phyloP scores from a whole-genome alignment of 1,140 invertebrate species.

The Nasonia vitripennis region DNA sequence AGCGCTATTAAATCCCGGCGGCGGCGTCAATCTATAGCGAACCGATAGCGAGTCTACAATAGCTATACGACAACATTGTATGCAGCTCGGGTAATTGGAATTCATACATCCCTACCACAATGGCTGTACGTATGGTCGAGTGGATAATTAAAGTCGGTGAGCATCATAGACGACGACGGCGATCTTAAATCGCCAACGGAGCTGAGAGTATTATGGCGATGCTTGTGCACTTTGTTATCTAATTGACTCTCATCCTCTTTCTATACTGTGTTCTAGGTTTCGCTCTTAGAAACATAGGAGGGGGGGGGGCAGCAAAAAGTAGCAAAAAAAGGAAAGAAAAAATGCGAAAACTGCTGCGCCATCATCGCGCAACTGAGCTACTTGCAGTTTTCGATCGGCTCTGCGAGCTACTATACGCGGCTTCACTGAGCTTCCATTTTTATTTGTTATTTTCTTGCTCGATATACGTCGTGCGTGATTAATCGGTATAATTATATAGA shows the following conservation, averaged over 20 bases:
- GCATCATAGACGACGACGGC: background rate
- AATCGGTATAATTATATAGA: no score
- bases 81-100: no score
- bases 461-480: no score
- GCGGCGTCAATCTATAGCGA: background rate
- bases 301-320: conserved; percentile 40
- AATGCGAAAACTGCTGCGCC: conserved; percentile 23
- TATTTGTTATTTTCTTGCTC: background rate
- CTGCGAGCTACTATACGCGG: background rate
- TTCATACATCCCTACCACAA: background rate
- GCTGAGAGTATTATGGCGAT: no score
- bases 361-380: conserved; percentile 23
- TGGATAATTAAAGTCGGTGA: background rate
- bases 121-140: background rate
- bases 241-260: conserved; percentile 4
- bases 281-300: background rate
- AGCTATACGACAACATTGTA: no score
- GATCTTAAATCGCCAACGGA: no score
- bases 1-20: background rate
- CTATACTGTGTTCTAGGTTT: no score
- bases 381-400: background rate
- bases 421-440: background rate
- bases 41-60: background rate
- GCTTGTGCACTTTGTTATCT: conserved; percentile 41
- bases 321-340: conserved; percentile 11